Base-by-base conservation (phyloP, 2,888 invertebrate species). In the Tromatobia lineatoria region DNA sequence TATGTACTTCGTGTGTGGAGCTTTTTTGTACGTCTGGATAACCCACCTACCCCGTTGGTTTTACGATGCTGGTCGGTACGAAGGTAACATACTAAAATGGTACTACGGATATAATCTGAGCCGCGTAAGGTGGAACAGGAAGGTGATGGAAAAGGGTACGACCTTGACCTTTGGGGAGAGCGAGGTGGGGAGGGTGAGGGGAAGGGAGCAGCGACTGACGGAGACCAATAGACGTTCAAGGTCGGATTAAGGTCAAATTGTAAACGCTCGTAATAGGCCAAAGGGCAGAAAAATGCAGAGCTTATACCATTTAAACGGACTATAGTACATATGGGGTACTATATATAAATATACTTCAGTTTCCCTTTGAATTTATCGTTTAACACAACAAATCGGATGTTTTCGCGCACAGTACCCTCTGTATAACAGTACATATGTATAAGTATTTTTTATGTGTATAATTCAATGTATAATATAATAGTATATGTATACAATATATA, bases 401-500 rank as follows among this genome's bases (percentile, higher is more conserved):
- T 69, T 13, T 29, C 71, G 57, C 59, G 71, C 67, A 10, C 67
- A 23, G 71, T 52, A 59, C 47, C 47, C 29, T 54, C 52, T 45
- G 54, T 74, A 54, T 45, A 77, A 57, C 54, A 75, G 70, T 78
- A 78, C 57, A 80, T 70, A 74, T 71, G 34, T 82, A 76, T 85
- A 82, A 76, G 50, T 77, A 78, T 47, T 45, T 54, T 73, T 73
- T 54, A 66, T 76, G 78, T 64, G 69, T 82, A 79, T 82, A 80
- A 59, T 69, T 79, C 59, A 66, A 73, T 76, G 66, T 75, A 70
- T 76, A 66, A 61, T 78, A 73, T 74, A 73, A 69, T 75, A 52
- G 47, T 77, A 71, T 74, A 73, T 80, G 50, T 82, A 85, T 87
- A 77, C 74, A 76, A 45, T 80, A 85, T 87, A 83, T 86, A 87